A percentile compares a stretch with the other conserved stretches of the same genome.
Conservation (phyloP, 2,113 vertebrate genomes). For the Xiphophorus maculatus region DNA sequence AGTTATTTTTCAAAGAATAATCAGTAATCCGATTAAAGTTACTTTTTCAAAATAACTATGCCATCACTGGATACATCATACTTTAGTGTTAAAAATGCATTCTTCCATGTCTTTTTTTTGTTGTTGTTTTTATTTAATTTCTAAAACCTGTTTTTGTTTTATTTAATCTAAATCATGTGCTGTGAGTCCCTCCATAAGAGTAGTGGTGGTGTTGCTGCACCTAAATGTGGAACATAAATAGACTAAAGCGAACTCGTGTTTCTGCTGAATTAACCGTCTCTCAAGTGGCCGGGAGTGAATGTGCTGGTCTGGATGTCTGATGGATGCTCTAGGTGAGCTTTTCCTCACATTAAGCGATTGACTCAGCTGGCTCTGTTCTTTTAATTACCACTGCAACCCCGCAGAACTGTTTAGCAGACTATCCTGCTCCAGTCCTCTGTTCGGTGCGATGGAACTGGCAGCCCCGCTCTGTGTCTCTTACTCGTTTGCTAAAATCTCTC, state of each 20-base stretch:
- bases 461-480: slow-evolving; percentile 46
- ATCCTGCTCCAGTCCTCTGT: slow-evolving; percentile 21
- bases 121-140: too few relatives aligned
- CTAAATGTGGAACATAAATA: too few relatives aligned
- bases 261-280: slow-evolving; percentile 1
- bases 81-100: too few relatives aligned
- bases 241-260: background rate
- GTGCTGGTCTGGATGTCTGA: slow-evolving; percentile 32
- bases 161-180: too few relatives aligned
- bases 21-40: too few relatives aligned
- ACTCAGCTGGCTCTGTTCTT: slow-evolving; percentile 21
- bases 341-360: slow-evolving; percentile 48
- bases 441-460: slow-evolving; percentile 47
- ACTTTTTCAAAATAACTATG: too few relatives aligned
- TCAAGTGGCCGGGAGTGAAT: background rate
- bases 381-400: slow-evolving; percentile 43
- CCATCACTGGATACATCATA: too few relatives aligned
- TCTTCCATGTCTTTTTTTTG: too few relatives aligned
- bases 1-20: too few relatives aligned
- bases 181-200: too few relatives aligned
- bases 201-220: too few relatives aligned
- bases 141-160: too few relatives aligned
- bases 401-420: slow-evolving; percentile 31
- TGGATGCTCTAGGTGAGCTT: slow-evolving; percentile 14
- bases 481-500: slow-evolving; percentile 38